phyloP scores from a whole-genome alignment of 2,797 vertebrate species.

The Euphonia xanthogaster region DNA sequence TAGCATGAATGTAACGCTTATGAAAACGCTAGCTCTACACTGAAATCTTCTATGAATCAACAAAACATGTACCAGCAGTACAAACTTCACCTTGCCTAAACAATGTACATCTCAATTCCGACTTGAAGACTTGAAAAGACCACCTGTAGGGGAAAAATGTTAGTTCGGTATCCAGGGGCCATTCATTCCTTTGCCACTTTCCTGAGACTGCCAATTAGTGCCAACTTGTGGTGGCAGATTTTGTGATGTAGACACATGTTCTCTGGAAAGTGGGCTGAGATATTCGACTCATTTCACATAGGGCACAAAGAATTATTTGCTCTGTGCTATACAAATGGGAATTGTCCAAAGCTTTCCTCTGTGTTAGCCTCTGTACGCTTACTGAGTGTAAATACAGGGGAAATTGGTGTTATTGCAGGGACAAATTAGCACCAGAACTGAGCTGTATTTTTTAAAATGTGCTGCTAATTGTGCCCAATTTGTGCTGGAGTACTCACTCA shows the following conservation, averaged over 20 bases:
- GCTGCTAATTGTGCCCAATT: slow-evolving; percentile 75
- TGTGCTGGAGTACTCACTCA: slow-evolving; percentile 70
- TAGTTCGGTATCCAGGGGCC: slow-evolving; percentile 72
- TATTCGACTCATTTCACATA: slow-evolving; percentile 70
- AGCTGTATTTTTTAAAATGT: slow-evolving; percentile 71
- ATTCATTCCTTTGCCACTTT: slow-evolving; percentile 74
- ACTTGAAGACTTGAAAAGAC: slow-evolving; percentile 76
- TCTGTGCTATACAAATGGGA: slow-evolving; percentile 73
- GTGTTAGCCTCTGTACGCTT: slow-evolving; percentile 72
- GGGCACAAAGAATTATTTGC: slow-evolving; percentile 75
- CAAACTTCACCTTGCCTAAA: slow-evolving; percentile 69
- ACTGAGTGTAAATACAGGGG: slow-evolving; percentile 73
- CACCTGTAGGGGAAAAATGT: slow-evolving; percentile 76
- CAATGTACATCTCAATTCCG: slow-evolving; percentile 67
- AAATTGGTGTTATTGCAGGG: slow-evolving; percentile 74
- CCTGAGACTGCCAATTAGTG: slow-evolving; percentile 75
- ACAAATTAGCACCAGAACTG: slow-evolving; percentile 76
- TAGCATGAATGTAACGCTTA: slow-evolving; percentile 24
- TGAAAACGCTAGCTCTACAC: not conserved
- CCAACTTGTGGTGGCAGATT: slow-evolving; percentile 77
- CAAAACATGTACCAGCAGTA: slow-evolving; percentile 63
- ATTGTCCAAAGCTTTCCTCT: slow-evolving; percentile 71
- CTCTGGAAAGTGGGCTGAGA: slow-evolving; percentile 72
- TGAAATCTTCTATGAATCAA: slow-evolving; percentile 52
- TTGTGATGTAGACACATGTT: slow-evolving; percentile 76